phyloP scores from a whole-genome alignment of 2,797 vertebrate genomes.

The Epinephelus awoara region DNA sequence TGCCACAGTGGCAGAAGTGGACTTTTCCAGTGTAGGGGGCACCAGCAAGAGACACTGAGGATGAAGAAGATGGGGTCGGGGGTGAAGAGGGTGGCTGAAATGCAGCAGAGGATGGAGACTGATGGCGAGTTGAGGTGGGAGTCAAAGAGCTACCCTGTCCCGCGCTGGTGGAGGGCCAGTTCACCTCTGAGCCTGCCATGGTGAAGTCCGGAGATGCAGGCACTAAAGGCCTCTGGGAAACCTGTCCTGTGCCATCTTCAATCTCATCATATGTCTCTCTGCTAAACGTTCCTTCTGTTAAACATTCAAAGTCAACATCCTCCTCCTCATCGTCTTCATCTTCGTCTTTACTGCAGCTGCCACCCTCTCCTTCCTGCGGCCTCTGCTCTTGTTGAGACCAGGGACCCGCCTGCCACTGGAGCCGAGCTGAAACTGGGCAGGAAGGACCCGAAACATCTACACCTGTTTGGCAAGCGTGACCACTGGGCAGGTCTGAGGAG shows the following conservation, averaged over 20 bases:
- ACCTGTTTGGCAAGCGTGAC: slow-evolving; percentile 33
- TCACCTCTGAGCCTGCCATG: slow-evolving; percentile 67
- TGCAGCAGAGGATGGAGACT: slow-evolving; percentile 73
- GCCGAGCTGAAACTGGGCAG: slow-evolving; percentile 76
- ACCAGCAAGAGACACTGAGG: slow-evolving; percentile 78
- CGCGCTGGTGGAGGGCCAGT: slow-evolving; percentile 72
- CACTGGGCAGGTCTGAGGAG: slow-evolving; percentile 24
- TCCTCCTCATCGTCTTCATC: slow-evolving; percentile 84
- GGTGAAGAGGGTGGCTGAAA: slow-evolving; percentile 74
- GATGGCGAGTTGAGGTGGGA: slow-evolving; percentile 69
- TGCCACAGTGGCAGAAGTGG: slow-evolving; percentile 96
- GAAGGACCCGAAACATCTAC: slow-evolving; percentile 42
- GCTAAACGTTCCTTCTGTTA: slow-evolving; percentile 79
- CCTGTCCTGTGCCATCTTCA: slow-evolving; percentile 83
- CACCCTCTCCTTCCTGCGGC: slow-evolving; percentile 67
- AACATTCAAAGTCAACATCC: slow-evolving; percentile 84
- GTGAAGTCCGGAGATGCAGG: slow-evolving; percentile 79
- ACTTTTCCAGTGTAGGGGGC: slow-evolving; percentile 87
- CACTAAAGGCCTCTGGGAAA: slow-evolving; percentile 85
- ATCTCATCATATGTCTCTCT: slow-evolving; percentile 84
- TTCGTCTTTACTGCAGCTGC: slow-evolving; percentile 66
- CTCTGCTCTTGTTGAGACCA: slow-evolving; percentile 76
- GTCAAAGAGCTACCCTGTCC: slow-evolving; percentile 56
- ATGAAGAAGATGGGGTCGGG: slow-evolving; percentile 82
- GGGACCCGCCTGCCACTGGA: slow-evolving; percentile 88